Conservation (phyloP, 2,888 invertebrate genomes). For the Cheilosia variabilis region DNA sequence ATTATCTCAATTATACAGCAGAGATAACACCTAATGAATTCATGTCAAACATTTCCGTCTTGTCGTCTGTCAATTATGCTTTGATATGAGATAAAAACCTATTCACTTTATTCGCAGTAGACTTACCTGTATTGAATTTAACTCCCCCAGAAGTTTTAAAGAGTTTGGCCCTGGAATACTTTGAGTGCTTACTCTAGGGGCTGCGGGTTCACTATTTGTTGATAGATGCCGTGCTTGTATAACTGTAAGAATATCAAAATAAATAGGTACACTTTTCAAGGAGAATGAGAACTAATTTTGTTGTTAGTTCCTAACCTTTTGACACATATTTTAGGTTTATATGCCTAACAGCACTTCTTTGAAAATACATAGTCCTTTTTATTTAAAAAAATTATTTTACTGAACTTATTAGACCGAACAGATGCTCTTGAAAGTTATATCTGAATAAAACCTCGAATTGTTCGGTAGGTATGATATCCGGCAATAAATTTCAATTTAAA, state of each 20-base stretch:
- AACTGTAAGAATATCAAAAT: constrained; percentile 9
- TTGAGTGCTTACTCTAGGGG: constrained; percentile 28
- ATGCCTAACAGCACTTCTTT: constrained; percentile 8
- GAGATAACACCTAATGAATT: too few relatives aligned
- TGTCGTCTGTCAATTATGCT: background rate
- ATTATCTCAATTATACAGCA: too few relatives aligned
- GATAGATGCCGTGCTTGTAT: constrained; percentile 16
- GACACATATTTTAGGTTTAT: constrained; percentile 19
- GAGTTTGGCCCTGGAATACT: constrained; percentile 61
- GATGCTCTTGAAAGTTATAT: background rate
- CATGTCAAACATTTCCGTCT: background rate
- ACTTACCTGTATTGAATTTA: constrained; percentile 50
- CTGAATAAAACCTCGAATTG: background rate
- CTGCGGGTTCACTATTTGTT: constrained; percentile 38
- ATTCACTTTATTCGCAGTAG: background rate
- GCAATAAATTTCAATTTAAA: constrained; percentile 20
- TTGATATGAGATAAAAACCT: background rate
- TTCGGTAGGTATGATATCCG: background rate
- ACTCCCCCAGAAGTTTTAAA: constrained; percentile 29
- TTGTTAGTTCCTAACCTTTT: constrained; percentile 19
- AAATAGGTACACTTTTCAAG: background rate
- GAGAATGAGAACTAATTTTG: background rate
- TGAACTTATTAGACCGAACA: background rate
- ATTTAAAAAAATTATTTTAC: background rate
- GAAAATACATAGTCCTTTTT: constrained; percentile 18